Conservation (phyloP, 2,113 vertebrate genomes). For the Rhinichthys klamathensis region DNA sequence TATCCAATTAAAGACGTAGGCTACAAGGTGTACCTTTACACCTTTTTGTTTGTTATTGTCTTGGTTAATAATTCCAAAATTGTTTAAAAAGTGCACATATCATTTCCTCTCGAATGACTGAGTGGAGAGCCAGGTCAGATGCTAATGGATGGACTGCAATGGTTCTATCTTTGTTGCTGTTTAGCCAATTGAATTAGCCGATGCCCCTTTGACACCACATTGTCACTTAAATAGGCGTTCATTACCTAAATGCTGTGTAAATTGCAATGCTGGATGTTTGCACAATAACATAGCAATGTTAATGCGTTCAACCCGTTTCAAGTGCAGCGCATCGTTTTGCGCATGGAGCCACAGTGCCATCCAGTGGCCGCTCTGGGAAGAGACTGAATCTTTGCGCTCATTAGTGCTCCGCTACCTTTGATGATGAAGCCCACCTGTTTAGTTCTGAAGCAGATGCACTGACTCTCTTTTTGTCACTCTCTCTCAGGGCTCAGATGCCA, state of each 20-base stretch:
- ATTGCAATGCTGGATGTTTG: slow-evolving; percentile 60
- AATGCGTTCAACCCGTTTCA: slow-evolving; percentile 44
- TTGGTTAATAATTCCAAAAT: background rate
- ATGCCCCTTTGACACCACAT: slow-evolving; percentile 42
- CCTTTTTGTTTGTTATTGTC: background rate
- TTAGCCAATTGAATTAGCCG: slow-evolving; percentile 43
- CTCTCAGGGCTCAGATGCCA: slow-evolving; percentile 92
- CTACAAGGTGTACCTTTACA: background rate
- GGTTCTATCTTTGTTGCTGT: background rate
- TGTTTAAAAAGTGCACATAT: background rate
- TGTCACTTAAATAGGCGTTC: slow-evolving; percentile 56
- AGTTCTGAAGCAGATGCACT: slow-evolving; percentile 52
- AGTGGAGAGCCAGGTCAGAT: slow-evolving; percentile 25
- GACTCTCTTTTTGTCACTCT: slow-evolving; percentile 72
- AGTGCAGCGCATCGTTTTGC: slow-evolving; percentile 34
- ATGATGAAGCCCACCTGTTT: slow-evolving; percentile 57
- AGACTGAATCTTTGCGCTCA: slow-evolving; percentile 49
- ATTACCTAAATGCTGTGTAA: slow-evolving; percentile 63
- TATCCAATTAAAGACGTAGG: background rate
- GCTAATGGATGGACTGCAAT: slow-evolving; percentile 25
- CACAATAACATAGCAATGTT: slow-evolving; percentile 46
- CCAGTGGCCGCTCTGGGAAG: slow-evolving; percentile 75
- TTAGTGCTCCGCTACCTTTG: slow-evolving; percentile 49
- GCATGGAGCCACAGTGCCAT: slow-evolving; percentile 84
- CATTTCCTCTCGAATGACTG: background rate